A percentile compares a stretch with the other conserved stretches of the same genome.
Evolutionary conservation across 2,888 invertebrate species (phyloP).

Genomic region (Hydriomena furcata): DNA sequence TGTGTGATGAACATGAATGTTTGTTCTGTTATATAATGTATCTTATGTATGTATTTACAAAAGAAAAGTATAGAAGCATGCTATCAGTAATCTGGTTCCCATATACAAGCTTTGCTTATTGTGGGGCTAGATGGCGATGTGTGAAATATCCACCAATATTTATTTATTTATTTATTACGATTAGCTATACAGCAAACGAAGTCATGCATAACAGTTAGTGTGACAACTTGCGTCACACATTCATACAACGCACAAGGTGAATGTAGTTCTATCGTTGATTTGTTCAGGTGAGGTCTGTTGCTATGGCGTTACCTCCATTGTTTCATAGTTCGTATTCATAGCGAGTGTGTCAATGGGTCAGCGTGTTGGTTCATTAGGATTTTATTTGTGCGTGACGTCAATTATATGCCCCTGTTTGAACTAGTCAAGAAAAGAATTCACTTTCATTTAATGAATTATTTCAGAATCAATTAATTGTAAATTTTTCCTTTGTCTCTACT

Average conservation of each 20-base stretch:
- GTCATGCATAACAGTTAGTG: neutral
- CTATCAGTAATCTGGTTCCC: too few species aligned
- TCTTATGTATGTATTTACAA: too few species aligned
- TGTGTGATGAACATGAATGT: too few species aligned
- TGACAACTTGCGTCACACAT: slow-evolving; percentile 10
- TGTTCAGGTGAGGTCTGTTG: slow-evolving; percentile 35
- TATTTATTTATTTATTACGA: too few species aligned
- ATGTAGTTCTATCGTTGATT: slow-evolving; percentile 19
- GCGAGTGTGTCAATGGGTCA: slow-evolving; percentile 47
- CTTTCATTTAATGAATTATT: neutral
- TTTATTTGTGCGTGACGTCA: slow-evolving; percentile 33
- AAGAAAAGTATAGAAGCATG: too few species aligned
- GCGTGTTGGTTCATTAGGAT: slow-evolving; percentile 42
- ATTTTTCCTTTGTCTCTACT: too few species aligned
- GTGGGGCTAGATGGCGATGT: too few species aligned
- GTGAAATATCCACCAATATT: too few species aligned
- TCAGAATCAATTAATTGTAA: neutral
- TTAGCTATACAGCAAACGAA: neutral
- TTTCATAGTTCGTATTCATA: slow-evolving; percentile 29
- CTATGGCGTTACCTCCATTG: slow-evolving; percentile 21
- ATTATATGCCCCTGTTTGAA: too few species aligned
- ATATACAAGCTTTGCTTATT: too few species aligned
- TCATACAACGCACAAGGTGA: neutral
- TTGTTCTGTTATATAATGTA: too few species aligned
- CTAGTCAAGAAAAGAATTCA: neutral